Evolutionary conservation across 92 coral and sea anemone genomes (phyloP).

Genomic region (Epizoanthus ramosus): DNA sequence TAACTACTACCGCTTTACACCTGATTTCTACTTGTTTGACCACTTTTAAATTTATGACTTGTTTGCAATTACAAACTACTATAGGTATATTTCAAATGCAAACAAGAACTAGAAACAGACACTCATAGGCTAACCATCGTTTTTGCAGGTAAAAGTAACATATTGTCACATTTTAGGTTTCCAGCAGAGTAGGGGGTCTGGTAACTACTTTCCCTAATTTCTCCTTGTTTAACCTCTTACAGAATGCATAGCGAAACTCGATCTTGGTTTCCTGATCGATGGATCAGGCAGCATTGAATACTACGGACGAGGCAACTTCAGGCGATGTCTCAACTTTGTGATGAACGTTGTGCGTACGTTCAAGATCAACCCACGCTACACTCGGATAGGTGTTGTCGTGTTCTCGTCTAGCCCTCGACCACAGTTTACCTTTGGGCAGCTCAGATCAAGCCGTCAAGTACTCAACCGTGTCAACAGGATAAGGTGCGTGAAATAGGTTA

Average conservation of each 20-base stretch:
- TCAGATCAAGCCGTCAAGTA: background rate
- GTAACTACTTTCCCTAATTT: too few relatives aligned
- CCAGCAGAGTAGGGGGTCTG: too few relatives aligned
- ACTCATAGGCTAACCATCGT: too few relatives aligned
- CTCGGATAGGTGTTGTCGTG: conserved; percentile 33
- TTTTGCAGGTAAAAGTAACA: too few relatives aligned
- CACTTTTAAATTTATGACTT: too few relatives aligned
- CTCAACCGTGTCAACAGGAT: conserved; percentile 8
- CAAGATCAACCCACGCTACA: background rate
- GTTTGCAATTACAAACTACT: too few relatives aligned
- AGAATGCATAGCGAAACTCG: conserved; percentile 21
- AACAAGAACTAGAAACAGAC: too few relatives aligned
- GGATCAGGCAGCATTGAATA: conserved; percentile 30
- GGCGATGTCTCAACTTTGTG: conserved; percentile 33
- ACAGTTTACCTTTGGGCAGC: conserved; percentile 17
- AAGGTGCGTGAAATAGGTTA: background rate
- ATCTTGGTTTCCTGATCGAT: conserved; percentile 34
- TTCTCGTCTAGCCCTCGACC: conserved; percentile 4
- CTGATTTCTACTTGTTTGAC: too few relatives aligned
- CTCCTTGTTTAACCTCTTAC: background rate
- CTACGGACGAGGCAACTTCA: conserved; percentile 25
- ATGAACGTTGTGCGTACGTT: conserved; percentile 37
- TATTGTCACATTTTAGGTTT: too few relatives aligned
- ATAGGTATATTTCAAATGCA: too few relatives aligned
- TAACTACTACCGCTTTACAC: too few relatives aligned